Evolutionary conservation across 2,113 vertebrate species (phyloP).

Genomic region (Alligator mississippiensis): DNA sequence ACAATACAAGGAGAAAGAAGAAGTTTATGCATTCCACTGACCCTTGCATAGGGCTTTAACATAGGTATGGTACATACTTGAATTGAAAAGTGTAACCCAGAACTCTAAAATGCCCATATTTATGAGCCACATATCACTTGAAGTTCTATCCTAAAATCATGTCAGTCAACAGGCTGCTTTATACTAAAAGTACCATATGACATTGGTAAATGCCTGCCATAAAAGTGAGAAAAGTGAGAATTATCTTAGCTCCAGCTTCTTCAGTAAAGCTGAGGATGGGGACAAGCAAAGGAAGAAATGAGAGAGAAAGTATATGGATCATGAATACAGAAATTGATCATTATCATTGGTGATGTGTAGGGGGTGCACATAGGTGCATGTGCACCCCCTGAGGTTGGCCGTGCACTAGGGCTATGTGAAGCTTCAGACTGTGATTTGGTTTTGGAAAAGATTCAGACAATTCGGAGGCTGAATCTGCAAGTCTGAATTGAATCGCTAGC

Average conservation of each 20-base stretch:
- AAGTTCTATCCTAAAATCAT: background rate
- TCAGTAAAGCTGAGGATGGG: background rate
- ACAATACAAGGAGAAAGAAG: constrained; percentile 26
- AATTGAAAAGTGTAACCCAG: constrained; percentile 52
- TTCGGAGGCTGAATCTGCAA: too few relatives aligned
- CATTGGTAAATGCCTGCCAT: background rate
- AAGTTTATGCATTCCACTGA: constrained; percentile 30
- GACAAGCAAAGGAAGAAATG: background rate
- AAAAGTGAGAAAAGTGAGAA: background rate
- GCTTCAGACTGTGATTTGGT: too few relatives aligned
- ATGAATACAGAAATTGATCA: background rate
- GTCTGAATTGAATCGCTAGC: too few relatives aligned
- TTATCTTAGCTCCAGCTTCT: background rate
- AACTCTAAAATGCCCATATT: constrained; percentile 11
- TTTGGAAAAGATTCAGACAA: too few relatives aligned
- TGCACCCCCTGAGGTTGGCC: too few relatives aligned
- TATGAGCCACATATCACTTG: background rate
- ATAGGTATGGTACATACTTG: constrained; percentile 25
- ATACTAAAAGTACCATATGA: background rate
- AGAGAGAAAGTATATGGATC: background rate
- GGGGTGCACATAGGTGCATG: too few relatives aligned
- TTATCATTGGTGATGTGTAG: too few relatives aligned
- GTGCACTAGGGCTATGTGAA: too few relatives aligned
- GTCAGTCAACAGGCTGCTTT: background rate
- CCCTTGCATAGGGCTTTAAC: constrained; percentile 58